A percentile compares a stretch with the other conserved stretches of the same genome.
Evolutionary conservation across 2,113 vertebrate species (phyloP).

Genomic region (Lampris incognitus): DNA sequence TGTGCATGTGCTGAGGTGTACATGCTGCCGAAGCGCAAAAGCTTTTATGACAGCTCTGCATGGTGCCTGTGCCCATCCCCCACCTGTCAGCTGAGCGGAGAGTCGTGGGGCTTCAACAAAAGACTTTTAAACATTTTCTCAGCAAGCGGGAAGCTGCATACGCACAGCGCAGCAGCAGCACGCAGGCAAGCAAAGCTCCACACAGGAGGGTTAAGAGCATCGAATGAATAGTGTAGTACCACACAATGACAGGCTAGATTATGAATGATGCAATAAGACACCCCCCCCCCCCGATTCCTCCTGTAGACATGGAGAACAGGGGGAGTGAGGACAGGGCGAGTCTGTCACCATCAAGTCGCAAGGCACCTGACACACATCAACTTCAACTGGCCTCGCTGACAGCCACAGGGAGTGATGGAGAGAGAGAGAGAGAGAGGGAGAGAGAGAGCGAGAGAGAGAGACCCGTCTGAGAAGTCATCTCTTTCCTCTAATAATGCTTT

Average conservation of each 20-base stretch:
- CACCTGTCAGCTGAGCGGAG: slow-evolving; percentile 62
- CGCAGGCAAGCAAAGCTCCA: slow-evolving; percentile 21
- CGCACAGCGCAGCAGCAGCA: neutral
- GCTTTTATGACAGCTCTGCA: slow-evolving; percentile 47
- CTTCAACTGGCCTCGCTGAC: slow-evolving; percentile 22
- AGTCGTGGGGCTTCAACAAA: slow-evolving; percentile 56
- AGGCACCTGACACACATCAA: slow-evolving; percentile 34
- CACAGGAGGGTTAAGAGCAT: slow-evolving; percentile 42
- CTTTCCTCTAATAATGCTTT: neutral
- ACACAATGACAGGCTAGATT: slow-evolving; percentile 61
- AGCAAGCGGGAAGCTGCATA: slow-evolving; percentile 4
- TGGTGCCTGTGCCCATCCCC: slow-evolving; percentile 12
- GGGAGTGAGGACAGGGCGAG: slow-evolving; percentile 26
- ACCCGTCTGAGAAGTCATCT: neutral
- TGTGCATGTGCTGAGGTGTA: too few relatives aligned
- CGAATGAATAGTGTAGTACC: slow-evolving; percentile 66
- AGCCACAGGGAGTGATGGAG: neutral
- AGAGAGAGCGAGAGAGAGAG: neutral
- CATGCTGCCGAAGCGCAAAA: neutral
- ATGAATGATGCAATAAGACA: slow-evolving; percentile 65
- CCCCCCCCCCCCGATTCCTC: neutral
- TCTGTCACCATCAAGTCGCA: too few relatives aligned
- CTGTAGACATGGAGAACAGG: slow-evolving; percentile 34
- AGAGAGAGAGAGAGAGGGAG: too few relatives aligned
- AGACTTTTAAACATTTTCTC: slow-evolving; percentile 51